phyloP scores from a whole-genome alignment of 53 echinoderm and acorn worm species.

The Zoroaster sp. region DNA sequence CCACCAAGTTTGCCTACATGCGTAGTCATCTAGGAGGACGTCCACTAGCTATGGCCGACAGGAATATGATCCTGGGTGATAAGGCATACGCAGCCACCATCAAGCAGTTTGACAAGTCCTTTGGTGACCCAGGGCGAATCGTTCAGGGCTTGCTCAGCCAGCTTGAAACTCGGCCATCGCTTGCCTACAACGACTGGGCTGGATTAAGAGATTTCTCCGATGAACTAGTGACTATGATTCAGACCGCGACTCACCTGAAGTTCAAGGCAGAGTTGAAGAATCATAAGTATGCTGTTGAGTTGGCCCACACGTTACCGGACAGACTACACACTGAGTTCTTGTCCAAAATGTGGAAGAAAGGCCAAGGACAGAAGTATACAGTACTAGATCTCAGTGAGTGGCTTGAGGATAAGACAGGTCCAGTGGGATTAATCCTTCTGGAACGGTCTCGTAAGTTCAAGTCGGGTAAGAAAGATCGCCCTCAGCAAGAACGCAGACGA shows the following conservation, averaged over 20 bases:
- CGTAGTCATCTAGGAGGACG: conserved; percentile 23
- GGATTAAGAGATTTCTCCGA: conserved; percentile 14
- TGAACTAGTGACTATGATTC: conserved; percentile 25
- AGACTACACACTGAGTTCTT: conserved; percentile 15
- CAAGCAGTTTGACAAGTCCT: conserved; percentile 34
- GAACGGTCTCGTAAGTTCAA: neutral
- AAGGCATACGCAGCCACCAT: neutral
- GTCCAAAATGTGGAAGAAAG: conserved; percentile 25
- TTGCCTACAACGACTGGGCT: conserved; percentile 6
- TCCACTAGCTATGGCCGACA: conserved; percentile 6
- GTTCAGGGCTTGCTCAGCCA: conserved; percentile 26
- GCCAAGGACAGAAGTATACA: conserved; percentile 12
- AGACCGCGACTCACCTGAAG: neutral
- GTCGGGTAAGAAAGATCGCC: neutral
- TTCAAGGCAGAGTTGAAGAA: conserved; percentile 9
- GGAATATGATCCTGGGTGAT: conserved; percentile 41
- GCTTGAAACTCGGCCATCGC: neutral
- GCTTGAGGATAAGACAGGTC: conserved; percentile 35
- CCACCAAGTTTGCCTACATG: conserved; percentile 31
- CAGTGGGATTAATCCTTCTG: conserved; percentile 17
- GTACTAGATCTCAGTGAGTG: neutral
- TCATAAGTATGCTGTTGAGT: conserved; percentile 19
- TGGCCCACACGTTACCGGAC: conserved; percentile 13
- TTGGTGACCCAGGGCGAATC: conserved; percentile 1
- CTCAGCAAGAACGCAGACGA: neutral